Evolutionary conservation across 2,797 vertebrate genomes (phyloP), one percentile per base, ranked within the genome.

Genomic region (Chromobotia macracanthus): DNA sequence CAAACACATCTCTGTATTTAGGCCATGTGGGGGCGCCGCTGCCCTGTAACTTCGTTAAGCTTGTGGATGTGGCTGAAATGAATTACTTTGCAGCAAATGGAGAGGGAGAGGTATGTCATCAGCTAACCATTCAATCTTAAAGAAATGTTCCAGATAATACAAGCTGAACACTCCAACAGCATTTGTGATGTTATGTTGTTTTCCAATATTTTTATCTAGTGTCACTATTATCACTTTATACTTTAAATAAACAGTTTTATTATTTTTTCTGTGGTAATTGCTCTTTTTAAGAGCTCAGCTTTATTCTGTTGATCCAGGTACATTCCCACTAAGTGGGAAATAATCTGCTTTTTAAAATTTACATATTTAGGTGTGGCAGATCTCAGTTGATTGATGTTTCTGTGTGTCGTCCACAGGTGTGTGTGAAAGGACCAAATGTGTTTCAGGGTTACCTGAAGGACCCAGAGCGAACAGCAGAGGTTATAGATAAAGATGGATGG

Each of bases 41-140:
- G 90, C 96, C 97, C 64, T 99, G 97, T 88, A 97, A 89, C 79
- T 1, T 80, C 1, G 2, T 99, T 71, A 99, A 98, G 90, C 92
- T 99, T 82, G 92, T 96, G 78, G 97, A 99, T 81, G 96, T 99
- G 70, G 89, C 94, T 83, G 97, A 99, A 83, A 98, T 99, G 97
- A 98, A 97, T 88, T 99, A 99, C 84, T 89, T 94, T 72, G 94
- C 97, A 80, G 89, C 91, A 75, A 95, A 95, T 56, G 97, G 97
- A 35, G 96, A 98, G 85, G 97, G 97, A 56, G 97, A 99, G 94
- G 97, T 98, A 86, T 93, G 81, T 79, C 28, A 63, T n/a, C 7
- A 63, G 3, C 7, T 63, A 0, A n/a, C 35, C 5, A 19, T 19
- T 28, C 1, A 5, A 15, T 60, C 4, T 60, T 16, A 28, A 16